Conservation (phyloP, 2,888 invertebrate genomes). For the Vanessa cardui region DNA sequence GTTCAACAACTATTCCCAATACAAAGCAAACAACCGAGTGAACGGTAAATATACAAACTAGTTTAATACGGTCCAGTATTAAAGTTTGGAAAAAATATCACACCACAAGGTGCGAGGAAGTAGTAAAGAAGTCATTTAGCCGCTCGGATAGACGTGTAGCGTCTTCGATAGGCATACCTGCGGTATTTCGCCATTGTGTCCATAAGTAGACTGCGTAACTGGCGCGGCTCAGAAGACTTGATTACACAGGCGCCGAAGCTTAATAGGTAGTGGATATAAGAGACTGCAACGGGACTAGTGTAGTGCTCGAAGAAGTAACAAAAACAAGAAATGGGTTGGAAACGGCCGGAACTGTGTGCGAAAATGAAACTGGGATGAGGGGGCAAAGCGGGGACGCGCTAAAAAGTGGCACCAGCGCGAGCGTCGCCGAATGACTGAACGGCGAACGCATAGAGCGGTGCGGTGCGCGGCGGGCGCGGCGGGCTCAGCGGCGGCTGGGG, state of each 20-base stretch:
- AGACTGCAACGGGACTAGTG: constrained; percentile 9
- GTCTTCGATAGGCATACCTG: constrained; percentile 55
- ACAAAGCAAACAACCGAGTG: neutral
- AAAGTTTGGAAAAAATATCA: neutral
- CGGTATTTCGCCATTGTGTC: constrained; percentile 71
- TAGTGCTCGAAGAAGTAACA: constrained; percentile 1
- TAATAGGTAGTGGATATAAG: neutral
- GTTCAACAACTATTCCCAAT: constrained; percentile 16
- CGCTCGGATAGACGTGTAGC: constrained; percentile 10
- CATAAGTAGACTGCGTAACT: constrained; percentile 47
- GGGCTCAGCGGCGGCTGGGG: constrained; percentile 48
- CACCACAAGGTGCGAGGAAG: neutral
- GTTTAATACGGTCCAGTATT: neutral
- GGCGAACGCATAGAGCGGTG: constrained; percentile 50
- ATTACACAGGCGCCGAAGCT: constrained; percentile 18
- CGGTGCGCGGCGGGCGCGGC: constrained; percentile 52
- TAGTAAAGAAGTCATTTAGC: neutral
- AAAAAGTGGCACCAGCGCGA: constrained; percentile 71
- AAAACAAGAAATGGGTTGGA: constrained; percentile 14
- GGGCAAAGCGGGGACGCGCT: constrained; percentile 42
- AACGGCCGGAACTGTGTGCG: constrained; percentile 20
- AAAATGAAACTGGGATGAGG: constrained; percentile 37
- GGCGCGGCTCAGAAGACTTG: constrained; percentile 31
- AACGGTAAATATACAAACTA: neutral
- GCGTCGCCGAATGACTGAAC: constrained; percentile 78